phyloP scores from a whole-genome alignment of 2,888 invertebrate species.

The Acleris emargana region DNA sequence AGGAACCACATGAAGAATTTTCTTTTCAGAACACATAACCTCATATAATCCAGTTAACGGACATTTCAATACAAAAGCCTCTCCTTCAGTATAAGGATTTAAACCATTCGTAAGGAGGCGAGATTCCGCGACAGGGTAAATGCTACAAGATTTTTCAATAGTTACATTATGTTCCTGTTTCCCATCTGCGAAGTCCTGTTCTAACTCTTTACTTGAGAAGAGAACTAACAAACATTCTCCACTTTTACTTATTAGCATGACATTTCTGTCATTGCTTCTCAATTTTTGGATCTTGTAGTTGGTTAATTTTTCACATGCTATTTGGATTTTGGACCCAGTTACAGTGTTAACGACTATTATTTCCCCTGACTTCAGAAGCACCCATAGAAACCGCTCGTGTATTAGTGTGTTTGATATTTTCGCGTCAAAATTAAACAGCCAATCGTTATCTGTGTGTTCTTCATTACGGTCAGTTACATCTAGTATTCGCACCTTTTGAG shows the following conservation, averaged over 20 bases:
- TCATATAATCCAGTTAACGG: conserved; percentile 60
- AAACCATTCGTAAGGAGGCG: conserved; percentile 51
- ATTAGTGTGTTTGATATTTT: conserved; percentile 56
- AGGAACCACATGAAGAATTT: conserved; percentile 49
- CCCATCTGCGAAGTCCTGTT: conserved; percentile 48
- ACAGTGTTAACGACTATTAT: conserved; percentile 56
- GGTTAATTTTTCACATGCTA: conserved; percentile 50
- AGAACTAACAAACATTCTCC: conserved; percentile 59
- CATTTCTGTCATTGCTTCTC: conserved; percentile 43
- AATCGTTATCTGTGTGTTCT: conserved; percentile 40
- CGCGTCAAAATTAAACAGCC: conserved; percentile 48
- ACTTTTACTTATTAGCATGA: conserved; percentile 65
- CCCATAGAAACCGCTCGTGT: conserved; percentile 61
- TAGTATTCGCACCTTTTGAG: conserved; percentile 46
- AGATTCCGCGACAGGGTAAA: conserved; percentile 26
- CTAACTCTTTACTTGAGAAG: conserved; percentile 49
- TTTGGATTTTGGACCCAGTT: conserved; percentile 49
- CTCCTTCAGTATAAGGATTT: conserved; percentile 48
- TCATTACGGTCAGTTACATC: conserved; percentile 49
- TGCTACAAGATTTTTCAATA: conserved; percentile 51
- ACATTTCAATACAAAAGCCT: conserved; percentile 54
- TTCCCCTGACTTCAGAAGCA: conserved; percentile 60
- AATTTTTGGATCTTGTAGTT: conserved; percentile 59
- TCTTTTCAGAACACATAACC: conserved; percentile 43
- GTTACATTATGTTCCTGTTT: conserved; percentile 47